Conservation (phyloP, 1,140 invertebrate species). For the Drosophila busckii region DNA sequence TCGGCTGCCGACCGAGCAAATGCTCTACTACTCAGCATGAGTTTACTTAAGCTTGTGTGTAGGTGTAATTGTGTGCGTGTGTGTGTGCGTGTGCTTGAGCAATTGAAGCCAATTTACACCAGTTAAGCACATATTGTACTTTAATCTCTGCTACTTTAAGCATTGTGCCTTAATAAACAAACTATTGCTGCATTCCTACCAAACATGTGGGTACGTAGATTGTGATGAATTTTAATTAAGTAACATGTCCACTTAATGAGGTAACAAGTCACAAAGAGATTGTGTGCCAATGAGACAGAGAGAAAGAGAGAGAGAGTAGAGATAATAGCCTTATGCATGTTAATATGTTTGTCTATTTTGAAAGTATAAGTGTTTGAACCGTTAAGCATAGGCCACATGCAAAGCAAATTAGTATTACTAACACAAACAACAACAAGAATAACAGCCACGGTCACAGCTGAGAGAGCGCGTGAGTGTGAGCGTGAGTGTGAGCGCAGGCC, state of each 20-base stretch:
- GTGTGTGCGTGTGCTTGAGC: conserved; percentile 17
- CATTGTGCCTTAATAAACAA: conserved; percentile 8
- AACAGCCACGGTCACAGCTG: conserved; percentile 7
- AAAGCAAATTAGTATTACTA: conserved; percentile 9
- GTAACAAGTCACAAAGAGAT: conserved; percentile 50
- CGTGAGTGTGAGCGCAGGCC: conserved; percentile 11
- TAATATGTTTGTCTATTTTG: neutral
- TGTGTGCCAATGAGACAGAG: conserved; percentile 21
- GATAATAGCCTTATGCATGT: conserved; percentile 26
- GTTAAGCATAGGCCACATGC: neutral
- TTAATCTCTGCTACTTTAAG: conserved; percentile 24
- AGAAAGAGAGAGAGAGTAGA: conserved; percentile 16
- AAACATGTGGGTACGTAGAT: conserved; percentile 12
- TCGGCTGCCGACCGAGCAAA: neutral
- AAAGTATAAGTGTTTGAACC: too few relatives aligned
- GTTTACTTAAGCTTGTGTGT: neutral
- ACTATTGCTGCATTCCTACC: conserved; percentile 22
- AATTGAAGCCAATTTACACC: conserved; percentile 37
- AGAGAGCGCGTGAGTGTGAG: conserved; percentile 19
- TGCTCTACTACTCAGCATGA: neutral
- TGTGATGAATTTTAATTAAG: conserved; percentile 44
- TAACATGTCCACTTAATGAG: conserved; percentile 54
- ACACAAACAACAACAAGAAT: conserved; percentile 20
- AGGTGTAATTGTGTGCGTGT: neutral
- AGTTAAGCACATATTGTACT: conserved; percentile 41